Conservation (phyloP, 2,888 invertebrate species). For the Cecidostiba fungosa region DNA sequence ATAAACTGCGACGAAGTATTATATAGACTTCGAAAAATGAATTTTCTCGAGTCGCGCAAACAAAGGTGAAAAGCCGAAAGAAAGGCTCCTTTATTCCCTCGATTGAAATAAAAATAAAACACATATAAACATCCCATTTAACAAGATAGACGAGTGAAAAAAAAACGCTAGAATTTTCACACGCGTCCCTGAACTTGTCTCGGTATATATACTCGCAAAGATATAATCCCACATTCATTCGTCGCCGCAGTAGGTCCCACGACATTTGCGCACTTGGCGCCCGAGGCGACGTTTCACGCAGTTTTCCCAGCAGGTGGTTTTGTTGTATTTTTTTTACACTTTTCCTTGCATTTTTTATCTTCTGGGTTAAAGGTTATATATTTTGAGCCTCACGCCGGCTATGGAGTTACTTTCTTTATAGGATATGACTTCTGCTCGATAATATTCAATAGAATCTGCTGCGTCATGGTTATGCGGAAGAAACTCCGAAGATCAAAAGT, state of each 20-base stretch:
- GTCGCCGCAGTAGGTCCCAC: background rate
- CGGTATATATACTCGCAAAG: background rate
- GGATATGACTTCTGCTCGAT: too few species aligned
- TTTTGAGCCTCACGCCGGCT: too few species aligned
- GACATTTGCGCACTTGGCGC: background rate
- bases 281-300: background rate
- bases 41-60: background rate
- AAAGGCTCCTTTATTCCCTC: background rate
- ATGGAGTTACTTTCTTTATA: too few species aligned
- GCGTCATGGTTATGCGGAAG: background rate
- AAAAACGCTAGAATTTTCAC: background rate
- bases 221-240: background rate
- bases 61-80: background rate
- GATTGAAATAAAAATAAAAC: background rate
- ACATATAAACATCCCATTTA: background rate
- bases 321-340: background rate
- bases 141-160: background rate
- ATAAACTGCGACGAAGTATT: background rate
- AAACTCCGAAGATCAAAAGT: background rate
- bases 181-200: slow-evolving; percentile 11
- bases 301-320: background rate
- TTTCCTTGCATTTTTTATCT: background rate
- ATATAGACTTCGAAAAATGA: background rate
- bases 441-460: background rate
- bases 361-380: background rate